phyloP scores from a whole-genome alignment of 92 coral and sea anemone species.

The Bergia sp. region DNA sequence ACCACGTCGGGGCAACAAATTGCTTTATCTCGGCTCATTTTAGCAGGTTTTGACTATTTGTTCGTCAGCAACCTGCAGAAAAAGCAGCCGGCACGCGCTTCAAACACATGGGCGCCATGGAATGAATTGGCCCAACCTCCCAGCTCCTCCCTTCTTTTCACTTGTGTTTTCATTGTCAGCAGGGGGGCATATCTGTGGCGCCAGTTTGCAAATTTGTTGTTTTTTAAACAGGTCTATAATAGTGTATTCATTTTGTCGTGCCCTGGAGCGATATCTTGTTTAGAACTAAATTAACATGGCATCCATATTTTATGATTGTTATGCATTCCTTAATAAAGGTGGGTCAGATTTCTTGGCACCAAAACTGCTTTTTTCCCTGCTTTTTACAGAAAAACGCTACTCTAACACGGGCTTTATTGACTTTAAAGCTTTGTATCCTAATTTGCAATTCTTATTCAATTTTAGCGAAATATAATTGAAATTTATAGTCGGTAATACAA shows the following conservation, averaged over 20 bases:
- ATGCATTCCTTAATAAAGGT: conserved; percentile 19
- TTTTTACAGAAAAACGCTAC: not conserved
- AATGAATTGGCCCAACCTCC: not conserved
- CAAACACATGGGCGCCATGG: conserved; percentile 37
- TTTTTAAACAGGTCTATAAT: conserved; percentile 27
- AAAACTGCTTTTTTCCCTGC: not conserved
- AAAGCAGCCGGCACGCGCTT: not conserved
- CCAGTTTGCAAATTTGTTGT: conserved; percentile 39
- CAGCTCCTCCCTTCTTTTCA: conserved; percentile 1
- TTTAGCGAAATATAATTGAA: not conserved
- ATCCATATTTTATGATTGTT: conserved; percentile 19
- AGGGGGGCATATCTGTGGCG: conserved; percentile 40
- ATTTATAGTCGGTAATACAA: not conserved
- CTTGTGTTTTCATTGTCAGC: conserved; percentile 21
- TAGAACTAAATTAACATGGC: not conserved
- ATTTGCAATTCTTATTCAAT: not conserved
- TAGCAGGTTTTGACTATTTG: not conserved
- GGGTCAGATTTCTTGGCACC: not conserved
- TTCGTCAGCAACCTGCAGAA: not conserved
- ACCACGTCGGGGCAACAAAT: not conserved
- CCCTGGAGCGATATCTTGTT: conserved; percentile 26
- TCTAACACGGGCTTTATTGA: not conserved
- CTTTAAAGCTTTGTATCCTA: not conserved
- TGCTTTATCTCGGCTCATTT: not conserved
- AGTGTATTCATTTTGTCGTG: conserved; percentile 7